Percentiles rank a stretch among this genome's conserved stretches.
phyloP scores from a whole-genome alignment of 2,888 invertebrate genomes.

The Entomobrya multifasciata region DNA sequence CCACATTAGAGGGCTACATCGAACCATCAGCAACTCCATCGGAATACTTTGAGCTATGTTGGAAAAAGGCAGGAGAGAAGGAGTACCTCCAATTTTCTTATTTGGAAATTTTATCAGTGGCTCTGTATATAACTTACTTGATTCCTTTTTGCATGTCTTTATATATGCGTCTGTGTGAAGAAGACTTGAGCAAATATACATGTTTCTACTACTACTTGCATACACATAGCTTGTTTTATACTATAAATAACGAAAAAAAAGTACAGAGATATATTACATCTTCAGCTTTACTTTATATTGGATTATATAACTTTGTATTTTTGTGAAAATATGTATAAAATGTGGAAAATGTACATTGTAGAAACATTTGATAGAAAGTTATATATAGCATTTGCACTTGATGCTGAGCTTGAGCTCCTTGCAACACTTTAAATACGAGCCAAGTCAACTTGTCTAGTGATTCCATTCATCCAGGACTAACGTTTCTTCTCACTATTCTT shows the following conservation, averaged over 20 bases:
- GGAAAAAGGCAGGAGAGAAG: neutral
- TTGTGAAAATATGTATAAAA: neutral
- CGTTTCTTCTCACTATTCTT: conserved; percentile 46
- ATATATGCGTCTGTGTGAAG: neutral
- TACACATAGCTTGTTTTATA: neutral
- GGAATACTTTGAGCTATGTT: conserved; percentile 4
- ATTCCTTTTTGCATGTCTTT: conserved; percentile 7
- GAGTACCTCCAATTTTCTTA: conserved; percentile 16
- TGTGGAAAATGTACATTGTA: neutral
- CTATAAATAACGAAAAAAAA: neutral
- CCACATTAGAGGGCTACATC: conserved; percentile 31
- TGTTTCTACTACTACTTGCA: neutral
- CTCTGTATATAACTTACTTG: neutral
- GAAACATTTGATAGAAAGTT: neutral
- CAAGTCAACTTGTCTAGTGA: conserved; percentile 70
- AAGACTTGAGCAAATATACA: neutral
- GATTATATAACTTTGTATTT: neutral
- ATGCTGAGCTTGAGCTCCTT: conserved; percentile 55
- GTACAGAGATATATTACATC: neutral
- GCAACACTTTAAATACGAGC: conserved; percentile 68
- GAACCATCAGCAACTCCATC: conserved; percentile 33
- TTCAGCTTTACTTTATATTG: neutral
- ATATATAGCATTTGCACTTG: conserved; percentile 30
- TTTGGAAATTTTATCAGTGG: conserved; percentile 9
- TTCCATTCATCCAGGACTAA: conserved; percentile 54